phyloP scores from a whole-genome alignment of 2,797 vertebrate species.

The Margarornis squamiger region DNA sequence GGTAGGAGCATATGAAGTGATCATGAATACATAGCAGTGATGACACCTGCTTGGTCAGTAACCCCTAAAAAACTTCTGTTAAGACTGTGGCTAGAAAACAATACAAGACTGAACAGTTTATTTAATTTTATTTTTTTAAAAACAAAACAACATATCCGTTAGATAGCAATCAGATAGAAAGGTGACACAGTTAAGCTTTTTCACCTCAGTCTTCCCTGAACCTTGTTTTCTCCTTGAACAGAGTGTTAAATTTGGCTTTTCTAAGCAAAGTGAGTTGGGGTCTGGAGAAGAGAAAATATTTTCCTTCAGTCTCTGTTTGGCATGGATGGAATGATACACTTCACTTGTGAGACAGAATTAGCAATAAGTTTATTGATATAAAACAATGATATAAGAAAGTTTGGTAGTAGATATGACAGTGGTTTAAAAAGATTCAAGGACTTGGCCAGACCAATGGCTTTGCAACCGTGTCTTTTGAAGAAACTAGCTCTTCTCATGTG shows the following conservation, averaged over 20 bases:
- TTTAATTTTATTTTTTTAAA: neutral
- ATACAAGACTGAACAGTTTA: rapidly evolving
- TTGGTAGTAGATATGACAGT: rapidly evolving
- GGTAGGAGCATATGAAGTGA: neutral
- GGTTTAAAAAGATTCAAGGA: neutral
- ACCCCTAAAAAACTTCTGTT: neutral
- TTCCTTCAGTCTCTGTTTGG: neutral
- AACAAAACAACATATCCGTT: neutral
- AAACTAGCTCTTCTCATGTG: neutral
- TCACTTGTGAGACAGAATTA: neutral
- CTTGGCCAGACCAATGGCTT: neutral
- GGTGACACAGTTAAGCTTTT: neutral
- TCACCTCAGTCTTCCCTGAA: neutral
- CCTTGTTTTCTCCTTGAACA: neutral
- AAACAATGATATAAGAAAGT: neutral
- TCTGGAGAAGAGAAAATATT: neutral
- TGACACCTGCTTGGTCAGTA: neutral
- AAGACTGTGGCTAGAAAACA: neutral
- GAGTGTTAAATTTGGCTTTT: neutral
- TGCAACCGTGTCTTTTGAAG: neutral
- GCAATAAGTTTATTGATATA: neutral
- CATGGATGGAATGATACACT: neutral
- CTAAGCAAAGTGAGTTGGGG: neutral
- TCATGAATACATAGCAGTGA: neutral
- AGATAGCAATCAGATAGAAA: neutral